Percentiles rank a stretch among this genome's conserved stretches.
These are phyloP conservation scores for Poecilobothrus nobilitatus DNA, from an alignment of 2,888 invertebrate genomes.

Conservation along the genomic window DNA sequence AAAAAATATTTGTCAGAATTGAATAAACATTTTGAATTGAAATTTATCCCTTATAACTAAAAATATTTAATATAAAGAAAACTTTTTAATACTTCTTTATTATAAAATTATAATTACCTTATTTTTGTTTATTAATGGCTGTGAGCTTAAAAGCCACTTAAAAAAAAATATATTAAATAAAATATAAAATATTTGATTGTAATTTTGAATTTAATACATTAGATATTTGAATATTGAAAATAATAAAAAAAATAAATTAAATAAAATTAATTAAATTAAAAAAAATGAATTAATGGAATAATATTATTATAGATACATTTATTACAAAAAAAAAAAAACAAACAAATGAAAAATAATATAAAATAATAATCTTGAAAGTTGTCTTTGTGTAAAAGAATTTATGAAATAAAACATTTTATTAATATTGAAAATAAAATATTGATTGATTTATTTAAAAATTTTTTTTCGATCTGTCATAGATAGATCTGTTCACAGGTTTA, in stretches of 20 bases:
- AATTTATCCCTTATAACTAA: too few relatives aligned
- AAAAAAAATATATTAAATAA: not conserved
- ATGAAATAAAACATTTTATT: not conserved
- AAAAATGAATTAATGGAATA: not conserved
- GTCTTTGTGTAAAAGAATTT: slow-evolving; percentile 1
- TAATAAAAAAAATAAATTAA: not conserved
- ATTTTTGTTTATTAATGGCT: slow-evolving; percentile 9
- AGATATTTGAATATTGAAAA: not conserved
- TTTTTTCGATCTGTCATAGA: too few relatives aligned
- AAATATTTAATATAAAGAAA: not conserved
- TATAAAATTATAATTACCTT: not conserved
- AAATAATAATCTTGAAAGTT: not conserved
- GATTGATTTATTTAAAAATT: too few relatives aligned
- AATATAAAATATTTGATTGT: not conserved
- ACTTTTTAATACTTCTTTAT: not conserved
- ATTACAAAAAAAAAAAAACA: not conserved
- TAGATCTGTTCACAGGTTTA: too few relatives aligned
- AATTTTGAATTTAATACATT: not conserved
- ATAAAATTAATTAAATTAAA: not conserved
- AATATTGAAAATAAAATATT: not conserved
- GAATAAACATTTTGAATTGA: too few relatives aligned
- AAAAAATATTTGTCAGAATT: too few relatives aligned
- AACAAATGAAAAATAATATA: not conserved
- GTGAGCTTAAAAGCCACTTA: slow-evolving; percentile 11
- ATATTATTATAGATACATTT: not conserved